Base-by-base conservation (phyloP, 2,113 vertebrate genomes). In the Labeo catla region DNA sequence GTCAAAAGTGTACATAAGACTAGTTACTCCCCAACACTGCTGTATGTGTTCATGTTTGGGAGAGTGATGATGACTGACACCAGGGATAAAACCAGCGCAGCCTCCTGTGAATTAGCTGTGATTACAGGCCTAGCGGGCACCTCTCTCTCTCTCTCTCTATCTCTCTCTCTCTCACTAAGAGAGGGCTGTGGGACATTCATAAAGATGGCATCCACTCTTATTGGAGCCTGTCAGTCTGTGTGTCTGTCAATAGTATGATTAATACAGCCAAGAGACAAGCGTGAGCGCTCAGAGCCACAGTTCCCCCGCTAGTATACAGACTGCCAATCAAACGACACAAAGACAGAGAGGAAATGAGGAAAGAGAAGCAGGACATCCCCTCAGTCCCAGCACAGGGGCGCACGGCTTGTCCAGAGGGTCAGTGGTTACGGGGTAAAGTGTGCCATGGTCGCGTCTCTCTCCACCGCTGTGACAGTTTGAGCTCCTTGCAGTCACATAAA, bases 101-200 rank as follows among this genome's bases (percentile, higher is more conserved):
- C 73, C 95, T 93, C 92, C 93, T 93, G 94, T 96, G 94, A 96
- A 95, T 96, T 95, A 96, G 95, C 95, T 93, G 95, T 91, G 94
- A 95, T 92, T 94, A 94, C 89, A 95, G 95, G 94, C 94, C 95
- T 95, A 94, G 95, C 81, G 65, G 76, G 21, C 23, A 59, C 36
- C 73, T 21, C 23, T 74, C 16, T 6, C 28, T 59, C 80, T 72
- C 63, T 70, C 61, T 43, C 76, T 28, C 72, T 84, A 43, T 78
- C 47, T 86, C 76, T 63, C 76, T 72, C 50, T 74, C n/a, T 81
- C 54, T 66, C 57, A 52, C n/a, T 23, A 10, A 47, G 50, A n/a
- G 84, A 83, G 78, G 84, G 87, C 84, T 86, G 81, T 49, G 47
- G 63, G 87, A 86, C 87, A 77, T 84, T 86, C 87, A 88, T 88